Conservation (phyloP, 2,113 vertebrate genomes). For the Tachysurus fulvidraco region DNA sequence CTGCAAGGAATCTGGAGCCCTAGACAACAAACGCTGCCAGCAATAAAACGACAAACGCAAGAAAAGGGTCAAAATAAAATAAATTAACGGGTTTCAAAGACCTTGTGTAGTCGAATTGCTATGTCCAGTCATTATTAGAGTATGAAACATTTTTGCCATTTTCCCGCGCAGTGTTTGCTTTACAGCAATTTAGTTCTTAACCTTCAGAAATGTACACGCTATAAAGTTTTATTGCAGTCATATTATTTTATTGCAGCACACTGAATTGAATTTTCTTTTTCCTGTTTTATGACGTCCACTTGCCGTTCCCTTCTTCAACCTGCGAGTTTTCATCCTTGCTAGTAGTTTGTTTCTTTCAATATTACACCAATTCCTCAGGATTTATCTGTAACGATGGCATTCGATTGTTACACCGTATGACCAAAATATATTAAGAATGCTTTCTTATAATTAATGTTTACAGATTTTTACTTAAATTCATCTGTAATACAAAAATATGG, state of each 20-base stretch:
- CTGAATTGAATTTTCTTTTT: conserved; percentile 82
- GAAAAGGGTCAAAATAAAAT: conserved; percentile 27
- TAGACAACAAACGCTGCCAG: conserved; percentile 60
- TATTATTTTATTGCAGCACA: conserved; percentile 98
- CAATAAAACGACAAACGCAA: conserved; percentile 64
- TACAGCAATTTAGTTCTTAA: conserved; percentile 98
- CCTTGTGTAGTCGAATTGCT: conserved; percentile 29
- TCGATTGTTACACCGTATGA: not conserved
- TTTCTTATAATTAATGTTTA: not conserved
- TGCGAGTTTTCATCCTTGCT: conserved; percentile 68
- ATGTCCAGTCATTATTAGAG: conserved; percentile 69
- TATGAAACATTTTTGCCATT: conserved; percentile 76
- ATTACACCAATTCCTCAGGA: conserved; percentile 53
- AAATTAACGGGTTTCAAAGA: not conserved
- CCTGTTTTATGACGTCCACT: conserved; percentile 82
- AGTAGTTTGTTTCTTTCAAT: conserved; percentile 74
- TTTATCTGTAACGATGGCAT: not conserved
- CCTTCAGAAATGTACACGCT: conserved; percentile 99
- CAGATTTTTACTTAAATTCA: not conserved
- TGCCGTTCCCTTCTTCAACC: conserved; percentile 67
- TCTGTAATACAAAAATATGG: not conserved
- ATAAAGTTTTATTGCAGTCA: conserved; percentile 99
- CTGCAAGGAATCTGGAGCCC: conserved; percentile 49
- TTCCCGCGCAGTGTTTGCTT: conserved; percentile 85
- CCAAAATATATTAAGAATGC: not conserved